phyloP scores from a whole-genome alignment of 1,140 invertebrate species.

The Drosophila pectinifera region DNA sequence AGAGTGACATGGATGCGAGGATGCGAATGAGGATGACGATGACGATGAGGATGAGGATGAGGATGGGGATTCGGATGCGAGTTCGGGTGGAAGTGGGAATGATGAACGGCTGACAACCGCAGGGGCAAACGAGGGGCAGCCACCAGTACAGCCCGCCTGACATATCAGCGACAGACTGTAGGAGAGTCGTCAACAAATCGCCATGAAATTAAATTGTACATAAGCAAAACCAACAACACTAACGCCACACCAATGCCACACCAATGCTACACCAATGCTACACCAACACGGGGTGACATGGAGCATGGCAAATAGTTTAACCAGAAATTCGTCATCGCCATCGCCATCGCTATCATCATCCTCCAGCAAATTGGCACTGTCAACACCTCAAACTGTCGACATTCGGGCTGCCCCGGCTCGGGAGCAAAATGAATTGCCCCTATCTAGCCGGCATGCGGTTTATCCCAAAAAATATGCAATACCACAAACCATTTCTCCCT shows the following conservation, averaged over 20 bases:
- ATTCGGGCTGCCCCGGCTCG: constrained; percentile 11
- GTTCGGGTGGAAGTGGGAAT: constrained; percentile 47
- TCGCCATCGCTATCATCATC: constrained; percentile 51
- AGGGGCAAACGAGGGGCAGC: constrained; percentile 19
- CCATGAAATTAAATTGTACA: constrained; percentile 80
- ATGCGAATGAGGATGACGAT: constrained; percentile 30
- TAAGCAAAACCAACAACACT: constrained; percentile 39
- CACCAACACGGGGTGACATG: constrained; percentile 9
- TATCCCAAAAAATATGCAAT: constrained; percentile 25
- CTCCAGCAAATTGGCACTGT: constrained; percentile 73
- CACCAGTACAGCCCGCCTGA: constrained; percentile 11
- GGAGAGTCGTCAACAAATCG: constrained; percentile 64
- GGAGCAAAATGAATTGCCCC: constrained; percentile 39
- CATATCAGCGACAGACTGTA: constrained; percentile 49
- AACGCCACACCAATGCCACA: constrained; percentile 18
- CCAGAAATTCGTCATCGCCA: constrained; percentile 76
- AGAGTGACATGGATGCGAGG: constrained; percentile 54
- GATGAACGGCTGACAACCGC: constrained; percentile 73
- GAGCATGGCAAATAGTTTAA: constrained; percentile 74
- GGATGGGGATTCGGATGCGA: constrained; percentile 19
- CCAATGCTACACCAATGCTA: constrained; percentile 16
- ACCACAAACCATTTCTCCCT: constrained; percentile 3
- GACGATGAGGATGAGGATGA: constrained; percentile 1
- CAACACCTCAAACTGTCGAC: constrained; percentile 58
- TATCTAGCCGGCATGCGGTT: constrained; percentile 20